Conservation (phyloP, 2,113 vertebrate species). For the Tichodroma muraria region DNA sequence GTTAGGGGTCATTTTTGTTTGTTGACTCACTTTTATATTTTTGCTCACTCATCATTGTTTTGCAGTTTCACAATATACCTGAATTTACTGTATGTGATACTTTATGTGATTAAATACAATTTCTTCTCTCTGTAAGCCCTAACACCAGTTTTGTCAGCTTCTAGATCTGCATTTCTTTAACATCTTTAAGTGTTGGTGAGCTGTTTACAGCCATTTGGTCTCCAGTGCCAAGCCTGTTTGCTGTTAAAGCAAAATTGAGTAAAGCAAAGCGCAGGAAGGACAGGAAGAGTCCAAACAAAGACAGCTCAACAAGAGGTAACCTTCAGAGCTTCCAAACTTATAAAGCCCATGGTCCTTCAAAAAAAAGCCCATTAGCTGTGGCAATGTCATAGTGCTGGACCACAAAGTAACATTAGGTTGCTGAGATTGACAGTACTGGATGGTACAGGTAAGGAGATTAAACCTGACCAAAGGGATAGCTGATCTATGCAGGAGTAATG, state of each 20-base stretch:
- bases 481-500: neutral
- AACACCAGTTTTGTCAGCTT: neutral
- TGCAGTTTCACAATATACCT: neutral
- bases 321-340: neutral
- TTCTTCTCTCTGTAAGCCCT: neutral
- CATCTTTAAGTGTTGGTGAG: neutral
- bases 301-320: rapidly evolving
- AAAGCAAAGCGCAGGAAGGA: neutral
- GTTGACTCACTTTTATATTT: neutral
- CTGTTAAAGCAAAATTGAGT: neutral
- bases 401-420: neutral
- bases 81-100: neutral
- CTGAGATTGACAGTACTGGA: neutral
- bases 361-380: neutral
- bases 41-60: neutral
- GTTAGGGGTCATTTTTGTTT: neutral
- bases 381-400: neutral
- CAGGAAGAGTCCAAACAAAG: neutral
- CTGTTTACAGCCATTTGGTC: neutral
- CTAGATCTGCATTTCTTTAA: neutral
- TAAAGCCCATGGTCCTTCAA: neutral
- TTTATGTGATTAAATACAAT: neutral
- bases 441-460: neutral
- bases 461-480: neutral
- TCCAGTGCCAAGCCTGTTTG: neutral